Evolutionary conservation across 2,888 invertebrate genomes (phyloP).

Genomic region (Mystacides longicornis): DNA sequence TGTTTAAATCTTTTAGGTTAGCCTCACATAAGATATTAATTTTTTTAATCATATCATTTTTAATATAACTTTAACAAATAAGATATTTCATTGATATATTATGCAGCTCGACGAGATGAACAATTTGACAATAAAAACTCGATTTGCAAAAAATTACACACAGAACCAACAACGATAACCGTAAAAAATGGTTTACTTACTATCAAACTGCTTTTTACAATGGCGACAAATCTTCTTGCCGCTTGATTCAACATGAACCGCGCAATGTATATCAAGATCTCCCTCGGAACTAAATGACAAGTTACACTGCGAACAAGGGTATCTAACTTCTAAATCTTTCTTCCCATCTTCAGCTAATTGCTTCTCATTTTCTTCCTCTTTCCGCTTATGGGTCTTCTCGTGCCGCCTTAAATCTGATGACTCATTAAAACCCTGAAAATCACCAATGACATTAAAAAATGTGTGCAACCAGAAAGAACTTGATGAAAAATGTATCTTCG

Average conservation of each 20-base stretch:
- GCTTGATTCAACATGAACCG: conserved; percentile 35
- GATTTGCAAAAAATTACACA: too few species aligned
- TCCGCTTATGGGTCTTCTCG: conserved; percentile 29
- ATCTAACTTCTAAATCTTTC: conserved; percentile 22
- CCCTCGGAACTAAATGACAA: conserved; percentile 40
- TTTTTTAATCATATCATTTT: too few species aligned
- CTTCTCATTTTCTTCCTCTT: background rate
- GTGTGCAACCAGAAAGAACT: too few species aligned
- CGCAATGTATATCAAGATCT: conserved; percentile 44
- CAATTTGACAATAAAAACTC: too few species aligned
- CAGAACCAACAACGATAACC: too few species aligned
- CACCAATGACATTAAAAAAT: background rate
- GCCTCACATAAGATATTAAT: too few species aligned
- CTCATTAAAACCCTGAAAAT: conserved; percentile 27
- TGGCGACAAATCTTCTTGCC: conserved; percentile 39
- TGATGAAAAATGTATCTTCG: too few species aligned
- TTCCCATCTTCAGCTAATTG: background rate
- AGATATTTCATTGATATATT: too few species aligned
- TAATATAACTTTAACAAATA: too few species aligned
- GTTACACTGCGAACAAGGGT: conserved; percentile 40
- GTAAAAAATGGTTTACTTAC: conserved; percentile 33
- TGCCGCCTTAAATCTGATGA: conserved; percentile 26
- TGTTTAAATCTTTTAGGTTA: too few species aligned
- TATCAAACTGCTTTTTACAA: conserved; percentile 45
- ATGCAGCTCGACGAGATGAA: too few species aligned